Evolutionary conservation across 2,888 invertebrate species (phyloP).

Genomic region (Tetramorium bicarinatum): DNA sequence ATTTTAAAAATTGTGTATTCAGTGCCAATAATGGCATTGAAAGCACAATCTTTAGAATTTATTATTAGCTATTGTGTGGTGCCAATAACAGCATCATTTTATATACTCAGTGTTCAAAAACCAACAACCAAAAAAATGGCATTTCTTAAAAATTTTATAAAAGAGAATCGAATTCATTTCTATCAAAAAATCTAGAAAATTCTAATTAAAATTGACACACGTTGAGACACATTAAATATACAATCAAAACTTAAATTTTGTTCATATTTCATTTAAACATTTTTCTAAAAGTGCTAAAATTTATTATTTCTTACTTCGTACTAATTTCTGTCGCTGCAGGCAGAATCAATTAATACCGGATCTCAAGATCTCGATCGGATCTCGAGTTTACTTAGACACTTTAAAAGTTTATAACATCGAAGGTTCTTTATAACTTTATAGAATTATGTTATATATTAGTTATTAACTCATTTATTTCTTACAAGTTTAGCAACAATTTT

Average conservation of each 20-base stretch:
- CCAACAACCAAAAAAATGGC: not conserved
- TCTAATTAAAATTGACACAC: not conserved
- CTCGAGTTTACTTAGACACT: not conserved
- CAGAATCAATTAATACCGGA: not conserved
- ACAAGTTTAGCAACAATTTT: not conserved
- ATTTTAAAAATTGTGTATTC: not conserved
- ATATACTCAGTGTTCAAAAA: not conserved
- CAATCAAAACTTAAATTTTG: not conserved
- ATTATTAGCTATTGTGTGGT: not conserved
- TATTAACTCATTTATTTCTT: not conserved
- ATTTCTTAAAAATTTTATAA: slow-evolving; percentile 2
- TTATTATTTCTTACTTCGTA: not conserved
- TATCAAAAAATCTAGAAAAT: not conserved
- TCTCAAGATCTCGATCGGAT: not conserved
- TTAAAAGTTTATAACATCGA: slow-evolving; percentile 9
- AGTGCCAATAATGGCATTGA: not conserved
- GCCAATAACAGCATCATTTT: not conserved
- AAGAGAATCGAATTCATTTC: not conserved
- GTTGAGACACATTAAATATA: not conserved
- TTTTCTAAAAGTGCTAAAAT: not conserved
- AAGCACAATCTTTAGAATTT: slow-evolving; percentile 1
- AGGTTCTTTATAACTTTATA: slow-evolving; percentile 6
- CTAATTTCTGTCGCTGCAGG: not conserved
- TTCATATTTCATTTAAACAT: not conserved
- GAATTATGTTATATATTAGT: not conserved